phyloP scores from a whole-genome alignment of 1,140 invertebrate species.

The Drosophila orena region DNA sequence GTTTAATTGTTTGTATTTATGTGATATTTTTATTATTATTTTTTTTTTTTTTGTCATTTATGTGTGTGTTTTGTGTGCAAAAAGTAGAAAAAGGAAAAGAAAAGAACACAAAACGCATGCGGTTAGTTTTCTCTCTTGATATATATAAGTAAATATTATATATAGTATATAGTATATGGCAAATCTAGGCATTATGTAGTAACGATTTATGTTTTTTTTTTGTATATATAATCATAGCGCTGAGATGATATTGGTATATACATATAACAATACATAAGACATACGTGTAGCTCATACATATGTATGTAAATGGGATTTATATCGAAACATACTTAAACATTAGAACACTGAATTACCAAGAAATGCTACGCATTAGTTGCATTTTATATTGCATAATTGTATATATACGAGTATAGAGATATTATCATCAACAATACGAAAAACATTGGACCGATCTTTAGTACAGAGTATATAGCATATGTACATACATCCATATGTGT shows the following conservation, averaged over 20 bases:
- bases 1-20: slow-evolving; percentile 39
- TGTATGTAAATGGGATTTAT: slow-evolving; percentile 60
- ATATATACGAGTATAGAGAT: slow-evolving; percentile 13
- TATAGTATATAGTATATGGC: slow-evolving; percentile 59
- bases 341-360: slow-evolving; percentile 75
- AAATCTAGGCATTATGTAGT: slow-evolving; percentile 79
- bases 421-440: slow-evolving; percentile 59
- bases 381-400: slow-evolving; percentile 45
- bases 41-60: slow-evolving; percentile 53
- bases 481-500: slow-evolving; percentile 48
- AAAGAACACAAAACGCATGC: slow-evolving; percentile 85
- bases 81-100: slow-evolving; percentile 83
- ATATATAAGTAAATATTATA: slow-evolving; percentile 79
- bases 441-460: slow-evolving; percentile 70
- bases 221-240: slow-evolving; percentile 57
- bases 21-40: slow-evolving; percentile 23
- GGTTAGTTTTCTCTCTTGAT: slow-evolving; percentile 82
- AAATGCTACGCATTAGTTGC: slow-evolving; percentile 70
- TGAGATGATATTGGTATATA: slow-evolving; percentile 74
- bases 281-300: slow-evolving; percentile 75
- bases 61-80: slow-evolving; percentile 77
- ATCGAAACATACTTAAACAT: slow-evolving; percentile 79
- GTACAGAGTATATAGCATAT: slow-evolving; percentile 53
- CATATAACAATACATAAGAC: slow-evolving; percentile 83
- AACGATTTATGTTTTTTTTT: slow-evolving; percentile 60